Percentiles rank a stretch among this genome's conserved stretches.
Evolutionary conservation across 2,888 invertebrate genomes (phyloP).

Genomic region (Xestia rhomboidea): DNA sequence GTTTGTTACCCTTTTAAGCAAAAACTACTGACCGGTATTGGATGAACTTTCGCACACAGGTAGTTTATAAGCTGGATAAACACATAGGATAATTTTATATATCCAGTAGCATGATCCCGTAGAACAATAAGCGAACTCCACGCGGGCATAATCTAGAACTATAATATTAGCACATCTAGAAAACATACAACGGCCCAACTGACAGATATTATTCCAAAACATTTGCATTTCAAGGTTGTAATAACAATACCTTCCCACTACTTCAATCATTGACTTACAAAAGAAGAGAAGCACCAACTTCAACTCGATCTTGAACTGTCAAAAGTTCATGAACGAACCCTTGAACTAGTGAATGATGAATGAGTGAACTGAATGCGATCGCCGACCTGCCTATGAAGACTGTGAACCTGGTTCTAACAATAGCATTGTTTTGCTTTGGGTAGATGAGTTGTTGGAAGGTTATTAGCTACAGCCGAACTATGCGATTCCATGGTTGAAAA

Average conservation of each 20-base stretch:
- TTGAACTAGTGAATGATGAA: slow-evolving; percentile 54
- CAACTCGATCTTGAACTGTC: slow-evolving; percentile 24
- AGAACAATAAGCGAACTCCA: no score
- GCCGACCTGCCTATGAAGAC: slow-evolving; percentile 17
- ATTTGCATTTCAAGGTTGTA: neutral
- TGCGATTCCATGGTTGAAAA: slow-evolving; percentile 1
- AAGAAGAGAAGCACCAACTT: slow-evolving; percentile 21
- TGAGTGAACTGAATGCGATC: slow-evolving; percentile 37
- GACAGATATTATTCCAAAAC: neutral
- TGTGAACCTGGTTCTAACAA: slow-evolving; percentile 42
- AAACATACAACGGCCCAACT: no score
- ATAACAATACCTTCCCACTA: slow-evolving; percentile 4
- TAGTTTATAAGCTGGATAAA: no score
- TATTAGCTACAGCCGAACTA: neutral
- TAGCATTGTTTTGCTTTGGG: slow-evolving; percentile 43
- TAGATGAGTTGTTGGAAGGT: slow-evolving; percentile 12
- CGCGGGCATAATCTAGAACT: no score
- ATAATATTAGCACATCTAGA: slow-evolving; percentile 1
- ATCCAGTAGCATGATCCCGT: no score
- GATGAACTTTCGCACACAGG: no score
- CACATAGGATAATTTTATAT: no score
- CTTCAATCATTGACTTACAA: neutral
- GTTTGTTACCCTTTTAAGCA: no score
- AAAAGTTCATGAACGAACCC: slow-evolving; percentile 45
- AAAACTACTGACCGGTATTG: no score